phyloP scores from a whole-genome alignment of 2,113 vertebrate genomes.

The Macheiramphus alcinus region DNA sequence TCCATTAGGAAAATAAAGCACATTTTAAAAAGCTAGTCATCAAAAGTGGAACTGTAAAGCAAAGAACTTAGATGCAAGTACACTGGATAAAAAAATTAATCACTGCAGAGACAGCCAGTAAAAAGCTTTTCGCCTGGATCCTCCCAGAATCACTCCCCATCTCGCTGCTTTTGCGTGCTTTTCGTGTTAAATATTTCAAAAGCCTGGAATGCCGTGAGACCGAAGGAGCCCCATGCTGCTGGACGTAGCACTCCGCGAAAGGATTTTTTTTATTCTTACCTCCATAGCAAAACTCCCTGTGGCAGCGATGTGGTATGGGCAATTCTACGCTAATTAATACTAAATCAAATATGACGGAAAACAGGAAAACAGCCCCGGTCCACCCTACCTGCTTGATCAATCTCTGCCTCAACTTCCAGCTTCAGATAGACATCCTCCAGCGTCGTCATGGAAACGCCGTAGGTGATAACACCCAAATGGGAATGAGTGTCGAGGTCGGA shows the following conservation, averaged over 20 bases:
- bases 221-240: neutral
- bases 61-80: neutral
- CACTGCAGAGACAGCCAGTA: neutral
- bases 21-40: neutral
- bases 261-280: neutral
- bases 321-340: fast-evolving
- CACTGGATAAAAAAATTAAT: neutral
- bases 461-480: slow-evolving; percentile 86
- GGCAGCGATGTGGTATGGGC: fast-evolving
- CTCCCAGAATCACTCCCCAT: neutral
- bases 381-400: slow-evolving; percentile 88
- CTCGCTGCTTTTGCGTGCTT: neutral
- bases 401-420: slow-evolving; percentile 90
- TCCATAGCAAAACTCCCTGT: neutral
- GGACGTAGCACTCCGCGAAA: fast-evolving
- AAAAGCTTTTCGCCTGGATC: neutral
- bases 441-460: slow-evolving; percentile 96
- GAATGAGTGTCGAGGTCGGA: slow-evolving; percentile 85
- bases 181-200: neutral
- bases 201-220: fast-evolving
- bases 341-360: neutral
- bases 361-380: neutral
- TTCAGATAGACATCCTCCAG: slow-evolving; percentile 97
- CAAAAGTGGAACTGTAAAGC: neutral
- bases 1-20: neutral